phyloP scores from a whole-genome alignment of 2,113 vertebrate species.

The Procavia capensis region DNA sequence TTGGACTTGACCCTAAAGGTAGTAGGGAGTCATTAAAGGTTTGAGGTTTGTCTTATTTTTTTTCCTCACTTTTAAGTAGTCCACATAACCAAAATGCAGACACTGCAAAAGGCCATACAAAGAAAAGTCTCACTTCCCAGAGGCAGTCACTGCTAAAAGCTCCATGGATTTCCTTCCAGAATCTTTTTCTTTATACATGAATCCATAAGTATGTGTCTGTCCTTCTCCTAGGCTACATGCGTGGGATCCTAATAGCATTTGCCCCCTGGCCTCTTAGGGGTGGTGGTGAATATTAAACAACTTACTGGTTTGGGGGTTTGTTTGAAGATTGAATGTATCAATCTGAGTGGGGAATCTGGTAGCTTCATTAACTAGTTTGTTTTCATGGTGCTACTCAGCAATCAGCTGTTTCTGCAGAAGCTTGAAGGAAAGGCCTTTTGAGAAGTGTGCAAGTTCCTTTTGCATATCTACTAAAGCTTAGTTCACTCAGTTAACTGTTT shows the following conservation, averaged over 20 bases:
- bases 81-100: background rate
- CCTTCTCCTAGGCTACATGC: background rate
- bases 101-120: background rate
- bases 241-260: background rate
- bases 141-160: background rate
- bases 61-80: background rate
- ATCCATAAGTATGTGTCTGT: background rate
- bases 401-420: background rate
- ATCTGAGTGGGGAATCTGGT: background rate
- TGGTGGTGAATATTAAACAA: background rate
- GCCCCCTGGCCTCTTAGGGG: background rate
- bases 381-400: background rate
- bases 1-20: background rate
- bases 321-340: background rate
- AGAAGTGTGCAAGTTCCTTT: background rate
- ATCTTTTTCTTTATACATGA: conserved; percentile 6
- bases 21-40: background rate
- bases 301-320: too few relatives aligned
- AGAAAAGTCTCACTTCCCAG: background rate
- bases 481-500: background rate
- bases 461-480: background rate
- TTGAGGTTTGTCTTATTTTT: background rate
- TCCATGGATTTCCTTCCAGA: conserved; percentile 4
- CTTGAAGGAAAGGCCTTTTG: background rate
- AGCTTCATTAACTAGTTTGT: background rate